Evolutionary conservation across 2,797 vertebrate genomes (phyloP).

Genomic region (Parotocinclus haroldoi): DNA sequence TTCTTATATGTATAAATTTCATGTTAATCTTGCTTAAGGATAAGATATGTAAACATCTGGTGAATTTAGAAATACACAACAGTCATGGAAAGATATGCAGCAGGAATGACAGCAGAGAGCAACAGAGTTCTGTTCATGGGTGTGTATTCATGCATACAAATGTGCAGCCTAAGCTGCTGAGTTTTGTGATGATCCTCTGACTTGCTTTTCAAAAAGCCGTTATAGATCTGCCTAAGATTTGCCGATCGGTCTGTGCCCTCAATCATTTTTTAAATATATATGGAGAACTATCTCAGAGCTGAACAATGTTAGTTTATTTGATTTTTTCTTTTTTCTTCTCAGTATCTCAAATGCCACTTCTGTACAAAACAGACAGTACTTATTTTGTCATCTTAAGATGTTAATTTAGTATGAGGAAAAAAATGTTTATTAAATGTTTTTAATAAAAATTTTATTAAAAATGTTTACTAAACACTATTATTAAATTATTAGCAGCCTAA

Average conservation of each 20-base stretch:
- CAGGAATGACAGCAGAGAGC: not conserved
- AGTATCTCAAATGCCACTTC: not conserved
- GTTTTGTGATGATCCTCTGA: conserved; percentile 23
- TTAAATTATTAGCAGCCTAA: no score
- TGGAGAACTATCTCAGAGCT: not conserved
- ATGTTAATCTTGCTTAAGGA: no score
- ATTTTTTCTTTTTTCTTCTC: not conserved
- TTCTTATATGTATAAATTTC: no score
- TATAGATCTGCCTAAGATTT: conserved; percentile 21
- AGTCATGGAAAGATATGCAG: not conserved
- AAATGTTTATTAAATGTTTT: no score
- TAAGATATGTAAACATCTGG: no score
- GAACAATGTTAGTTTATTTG: not conserved
- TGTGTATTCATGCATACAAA: conserved; percentile 12
- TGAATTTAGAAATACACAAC: not conserved
- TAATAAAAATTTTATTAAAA: no score
- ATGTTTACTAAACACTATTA: no score
- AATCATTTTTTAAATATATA: not conserved
- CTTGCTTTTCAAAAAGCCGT: conserved; percentile 25
- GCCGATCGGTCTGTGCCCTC: not conserved
- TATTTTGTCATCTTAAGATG: no score
- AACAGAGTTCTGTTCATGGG: not conserved
- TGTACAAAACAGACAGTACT: no score
- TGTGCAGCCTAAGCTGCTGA: conserved; percentile 21
- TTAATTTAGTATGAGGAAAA: no score